Evolutionary conservation across 1,140 invertebrate genomes (phyloP).

Genomic region (Drosophila auraria): DNA sequence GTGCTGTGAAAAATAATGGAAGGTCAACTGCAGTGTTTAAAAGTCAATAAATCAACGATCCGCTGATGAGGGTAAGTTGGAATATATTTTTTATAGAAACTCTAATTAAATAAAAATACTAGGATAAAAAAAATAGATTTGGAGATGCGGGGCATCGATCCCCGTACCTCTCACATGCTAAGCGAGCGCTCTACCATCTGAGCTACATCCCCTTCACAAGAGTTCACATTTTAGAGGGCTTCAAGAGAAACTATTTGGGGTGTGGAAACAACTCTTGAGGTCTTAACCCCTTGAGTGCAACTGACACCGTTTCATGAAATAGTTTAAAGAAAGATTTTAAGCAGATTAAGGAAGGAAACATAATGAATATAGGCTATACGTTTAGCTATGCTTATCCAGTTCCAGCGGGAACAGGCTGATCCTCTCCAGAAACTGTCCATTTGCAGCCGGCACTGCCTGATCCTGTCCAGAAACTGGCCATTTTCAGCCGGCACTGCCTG

Average conservation of each 20-base stretch:
- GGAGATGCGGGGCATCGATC: constrained; percentile 91
- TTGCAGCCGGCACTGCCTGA: too few species aligned
- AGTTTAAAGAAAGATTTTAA: too few species aligned
- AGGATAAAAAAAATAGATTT: constrained; percentile 20
- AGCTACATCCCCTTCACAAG: constrained; percentile 87
- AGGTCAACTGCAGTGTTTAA: constrained; percentile 64
- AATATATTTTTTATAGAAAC: constrained; percentile 12
- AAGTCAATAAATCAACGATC: constrained; percentile 77
- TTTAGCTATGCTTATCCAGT: too few species aligned
- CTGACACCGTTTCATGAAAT: not conserved
- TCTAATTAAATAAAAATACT: constrained; percentile 65
- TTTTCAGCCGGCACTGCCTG: too few species aligned
- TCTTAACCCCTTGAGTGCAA: constrained; percentile 4
- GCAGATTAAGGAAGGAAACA: too few species aligned
- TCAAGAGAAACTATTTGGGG: not conserved
- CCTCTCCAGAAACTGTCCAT: too few species aligned
- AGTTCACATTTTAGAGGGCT: not conserved
- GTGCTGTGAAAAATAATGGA: constrained; percentile 46
- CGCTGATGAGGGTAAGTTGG: constrained; percentile 65
- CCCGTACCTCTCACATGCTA: constrained; percentile 93
- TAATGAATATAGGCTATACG: too few species aligned
- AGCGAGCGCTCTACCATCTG: constrained; percentile 94
- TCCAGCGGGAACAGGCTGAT: too few species aligned
- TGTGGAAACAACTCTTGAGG: too few species aligned
- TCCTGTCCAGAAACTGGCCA: too few species aligned